Percentiles rank a stretch among this genome's conserved stretches.
These are phyloP conservation scores for Echinarachnius parma DNA, from an alignment of 53 echinoderm and acorn worm genomes.

Conservation along the genomic window DNA sequence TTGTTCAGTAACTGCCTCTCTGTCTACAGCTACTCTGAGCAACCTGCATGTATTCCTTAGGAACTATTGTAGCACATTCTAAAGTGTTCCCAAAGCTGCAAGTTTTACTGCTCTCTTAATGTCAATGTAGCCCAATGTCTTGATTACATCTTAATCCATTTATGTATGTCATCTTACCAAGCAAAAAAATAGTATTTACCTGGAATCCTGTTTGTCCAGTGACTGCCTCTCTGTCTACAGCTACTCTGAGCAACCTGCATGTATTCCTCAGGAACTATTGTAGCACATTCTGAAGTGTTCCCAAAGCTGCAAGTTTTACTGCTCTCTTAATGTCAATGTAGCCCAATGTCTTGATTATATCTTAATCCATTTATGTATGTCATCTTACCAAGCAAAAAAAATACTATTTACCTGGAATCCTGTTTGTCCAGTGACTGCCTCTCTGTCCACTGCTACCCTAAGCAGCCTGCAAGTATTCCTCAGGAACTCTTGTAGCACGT, in stretches of 20 bases:
- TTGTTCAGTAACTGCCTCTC: constrained; percentile 69
- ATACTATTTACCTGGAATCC: constrained; percentile 95
- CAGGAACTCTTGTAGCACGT: constrained; percentile 76
- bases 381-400: no score
- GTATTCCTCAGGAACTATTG: constrained; percentile 68
- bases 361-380: no score
- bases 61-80: constrained; percentile 80
- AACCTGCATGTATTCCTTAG: constrained; percentile 65
- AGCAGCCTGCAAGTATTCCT: constrained; percentile 69
- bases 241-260: constrained; percentile 71
- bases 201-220: constrained; percentile 86
- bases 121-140: no score
- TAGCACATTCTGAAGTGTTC: constrained; percentile 78
- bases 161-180: no score
- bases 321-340: no score
- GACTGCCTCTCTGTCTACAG: constrained; percentile 87
- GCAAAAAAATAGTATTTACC: no score
- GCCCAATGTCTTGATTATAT: no score
- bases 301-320: constrained; percentile 68
- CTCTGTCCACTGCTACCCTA: constrained; percentile 83
- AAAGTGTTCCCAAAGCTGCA: constrained; percentile 74
- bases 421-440: constrained; percentile 76
- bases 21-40: constrained; percentile 82
- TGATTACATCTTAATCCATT: no score
- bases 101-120: no score